These are phyloP conservation scores for Heliconius melpomene DNA, from an alignment of 1,140 invertebrate genomes.

Conservation along the genomic window DNA sequence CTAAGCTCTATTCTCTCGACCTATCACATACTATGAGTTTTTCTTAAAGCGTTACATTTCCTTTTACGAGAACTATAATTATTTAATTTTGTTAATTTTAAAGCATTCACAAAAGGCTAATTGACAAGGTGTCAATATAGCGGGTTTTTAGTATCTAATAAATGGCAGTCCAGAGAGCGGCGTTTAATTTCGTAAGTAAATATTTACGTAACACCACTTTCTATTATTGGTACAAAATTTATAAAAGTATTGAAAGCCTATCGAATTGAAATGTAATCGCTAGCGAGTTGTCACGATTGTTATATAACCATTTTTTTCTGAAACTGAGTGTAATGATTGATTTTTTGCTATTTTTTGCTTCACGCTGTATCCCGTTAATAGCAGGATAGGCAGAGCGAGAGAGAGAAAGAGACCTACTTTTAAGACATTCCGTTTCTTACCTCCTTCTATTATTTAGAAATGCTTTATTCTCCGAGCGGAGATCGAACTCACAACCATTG, in stretches of 20 bases:
- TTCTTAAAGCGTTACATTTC: too few relatives aligned
- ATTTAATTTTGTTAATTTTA: too few relatives aligned
- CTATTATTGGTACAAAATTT: slow-evolving; percentile 25
- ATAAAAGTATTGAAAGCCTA: slow-evolving; percentile 35
- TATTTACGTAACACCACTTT: slow-evolving; percentile 36
- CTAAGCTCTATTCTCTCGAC: too few relatives aligned
- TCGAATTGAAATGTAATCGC: slow-evolving; percentile 40
- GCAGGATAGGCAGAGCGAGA: too few relatives aligned
- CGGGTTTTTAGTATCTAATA: neutral
- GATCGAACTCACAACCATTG: too few relatives aligned
- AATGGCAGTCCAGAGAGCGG: neutral
- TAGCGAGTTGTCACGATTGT: slow-evolving; percentile 33
- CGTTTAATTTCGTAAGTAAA: neutral
- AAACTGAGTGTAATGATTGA: neutral
- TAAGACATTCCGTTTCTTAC: too few relatives aligned
- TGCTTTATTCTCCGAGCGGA: too few relatives aligned
- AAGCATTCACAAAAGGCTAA: neutral
- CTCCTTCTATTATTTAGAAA: too few relatives aligned
- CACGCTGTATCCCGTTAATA: too few relatives aligned
- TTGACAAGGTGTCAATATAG: neutral
- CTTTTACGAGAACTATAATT: too few relatives aligned
- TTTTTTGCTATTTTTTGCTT: neutral
- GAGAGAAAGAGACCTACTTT: too few relatives aligned
- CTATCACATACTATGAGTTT: too few relatives aligned
- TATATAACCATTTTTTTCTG: slow-evolving; percentile 42